These are phyloP conservation scores for Sipha maydis DNA, from an alignment of 2,888 invertebrate genomes.

Conservation along the genomic window DNA sequence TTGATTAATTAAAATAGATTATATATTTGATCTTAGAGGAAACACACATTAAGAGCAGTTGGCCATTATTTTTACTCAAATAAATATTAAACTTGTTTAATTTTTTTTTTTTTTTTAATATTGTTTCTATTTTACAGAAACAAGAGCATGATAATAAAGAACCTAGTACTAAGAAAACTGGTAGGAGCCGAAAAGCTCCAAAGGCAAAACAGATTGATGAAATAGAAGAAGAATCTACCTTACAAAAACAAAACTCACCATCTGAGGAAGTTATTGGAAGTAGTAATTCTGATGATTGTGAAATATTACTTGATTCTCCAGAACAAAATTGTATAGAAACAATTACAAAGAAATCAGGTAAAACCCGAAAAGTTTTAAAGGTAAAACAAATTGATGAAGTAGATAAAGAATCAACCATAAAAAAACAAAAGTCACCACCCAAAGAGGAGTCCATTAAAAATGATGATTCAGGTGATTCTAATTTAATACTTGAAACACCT, in stretches of 20 bases:
- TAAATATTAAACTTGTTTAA: too few relatives aligned
- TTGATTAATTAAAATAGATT: too few relatives aligned
- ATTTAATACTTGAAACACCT: not conserved
- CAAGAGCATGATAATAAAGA: not conserved
- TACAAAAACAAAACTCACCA: not conserved
- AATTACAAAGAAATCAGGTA: not conserved
- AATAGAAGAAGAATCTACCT: not conserved
- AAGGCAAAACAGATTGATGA: not conserved
- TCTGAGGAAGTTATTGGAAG: not conserved
- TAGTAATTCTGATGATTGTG: not conserved
- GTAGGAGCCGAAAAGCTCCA: not conserved
- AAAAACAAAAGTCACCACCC: slow-evolving; percentile 2
- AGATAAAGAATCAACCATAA: not conserved
- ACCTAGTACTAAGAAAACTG: not conserved
- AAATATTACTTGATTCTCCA: not conserved
- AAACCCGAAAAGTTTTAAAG: not conserved
- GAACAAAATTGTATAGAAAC: not conserved
- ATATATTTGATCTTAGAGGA: too few relatives aligned
- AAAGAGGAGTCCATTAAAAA: not conserved
- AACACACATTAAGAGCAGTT: too few relatives aligned
- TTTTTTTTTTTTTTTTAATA: not conserved
- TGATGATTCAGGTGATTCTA: not conserved
- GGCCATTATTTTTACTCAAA: too few relatives aligned
- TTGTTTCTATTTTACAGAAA: not conserved
- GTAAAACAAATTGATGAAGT: not conserved